These are phyloP conservation scores for Anadara kagoshimensis DNA, from an alignment of 1,140 invertebrate genomes.

Conservation along the genomic window DNA sequence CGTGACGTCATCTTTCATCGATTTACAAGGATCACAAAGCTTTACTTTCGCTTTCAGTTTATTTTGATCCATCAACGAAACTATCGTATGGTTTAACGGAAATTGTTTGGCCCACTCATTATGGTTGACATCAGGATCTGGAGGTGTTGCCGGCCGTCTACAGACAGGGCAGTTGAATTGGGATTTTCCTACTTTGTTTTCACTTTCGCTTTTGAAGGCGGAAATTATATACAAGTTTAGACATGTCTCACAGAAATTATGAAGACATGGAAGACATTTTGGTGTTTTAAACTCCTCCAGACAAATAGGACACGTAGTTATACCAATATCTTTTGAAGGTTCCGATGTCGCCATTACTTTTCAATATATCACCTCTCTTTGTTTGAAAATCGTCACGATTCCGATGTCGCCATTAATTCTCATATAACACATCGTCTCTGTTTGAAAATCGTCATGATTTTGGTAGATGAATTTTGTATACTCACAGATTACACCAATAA, in stretches of 20 bases:
- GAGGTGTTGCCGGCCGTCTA: slow-evolving; percentile 11
- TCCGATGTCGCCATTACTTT: too few relatives aligned
- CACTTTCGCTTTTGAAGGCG: too few relatives aligned
- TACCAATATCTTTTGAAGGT: neutral
- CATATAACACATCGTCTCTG: too few relatives aligned
- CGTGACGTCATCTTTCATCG: slow-evolving; percentile 22
- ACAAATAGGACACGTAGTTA: slow-evolving; percentile 64
- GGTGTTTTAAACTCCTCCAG: slow-evolving; percentile 75
- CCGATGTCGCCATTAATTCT: too few relatives aligned
- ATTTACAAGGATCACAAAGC: slow-evolving; percentile 42
- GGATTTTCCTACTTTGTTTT: too few relatives aligned
- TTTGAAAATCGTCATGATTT: too few relatives aligned
- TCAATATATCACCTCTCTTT: too few relatives aligned
- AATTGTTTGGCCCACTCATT: slow-evolving; percentile 25
- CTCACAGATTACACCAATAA: too few relatives aligned
- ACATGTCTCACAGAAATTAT: slow-evolving; percentile 92
- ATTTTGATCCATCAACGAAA: slow-evolving; percentile 41
- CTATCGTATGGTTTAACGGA: slow-evolving; percentile 39
- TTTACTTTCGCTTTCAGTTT: slow-evolving; percentile 31
- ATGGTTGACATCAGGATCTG: slow-evolving; percentile 13
- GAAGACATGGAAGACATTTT: slow-evolving; percentile 89
- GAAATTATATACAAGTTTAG: slow-evolving; percentile 44
- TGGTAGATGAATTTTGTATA: too few relatives aligned
- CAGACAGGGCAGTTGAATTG: slow-evolving; percentile 33
- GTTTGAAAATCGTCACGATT: too few relatives aligned